A percentile compares a stretch with the other conserved stretches of the same genome.
Evolutionary conservation across 2,888 invertebrate genomes (phyloP).

Genomic region (Drosophila multiciliata): DNA sequence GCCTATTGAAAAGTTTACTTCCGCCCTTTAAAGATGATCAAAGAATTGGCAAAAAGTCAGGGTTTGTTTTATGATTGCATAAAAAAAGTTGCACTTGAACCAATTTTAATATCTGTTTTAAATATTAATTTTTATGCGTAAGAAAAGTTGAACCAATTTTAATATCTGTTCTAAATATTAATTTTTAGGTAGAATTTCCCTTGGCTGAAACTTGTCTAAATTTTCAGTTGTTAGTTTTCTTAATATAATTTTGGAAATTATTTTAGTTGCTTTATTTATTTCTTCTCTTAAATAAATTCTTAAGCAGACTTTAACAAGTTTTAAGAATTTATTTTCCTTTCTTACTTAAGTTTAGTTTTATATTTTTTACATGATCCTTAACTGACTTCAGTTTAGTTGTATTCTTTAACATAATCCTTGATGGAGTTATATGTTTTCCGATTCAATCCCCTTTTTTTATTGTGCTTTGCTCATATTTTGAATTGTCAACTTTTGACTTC

Average conservation of each 20-base stretch:
- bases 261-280: neutral
- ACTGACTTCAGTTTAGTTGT: neutral
- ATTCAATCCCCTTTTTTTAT: neutral
- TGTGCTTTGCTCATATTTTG: neutral
- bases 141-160: neutral
- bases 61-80: neutral
- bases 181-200: no score
- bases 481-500: constrained; percentile 1
- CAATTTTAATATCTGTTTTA: neutral
- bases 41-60: neutral
- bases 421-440: neutral
- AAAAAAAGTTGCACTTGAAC: neutral
- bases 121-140: neutral
- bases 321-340: no score
- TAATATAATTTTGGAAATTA: neutral
- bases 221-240: neutral
- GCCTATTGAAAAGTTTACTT: neutral
- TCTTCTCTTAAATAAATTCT: neutral
- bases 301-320: neutral
- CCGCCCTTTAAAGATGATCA: neutral
- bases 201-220: neutral
- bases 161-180: neutral
- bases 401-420: neutral
- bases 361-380: no score
- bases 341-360: no score